Evolutionary conservation across 1,140 invertebrate genomes (phyloP).

Genomic region (Bombus terrestris): DNA sequence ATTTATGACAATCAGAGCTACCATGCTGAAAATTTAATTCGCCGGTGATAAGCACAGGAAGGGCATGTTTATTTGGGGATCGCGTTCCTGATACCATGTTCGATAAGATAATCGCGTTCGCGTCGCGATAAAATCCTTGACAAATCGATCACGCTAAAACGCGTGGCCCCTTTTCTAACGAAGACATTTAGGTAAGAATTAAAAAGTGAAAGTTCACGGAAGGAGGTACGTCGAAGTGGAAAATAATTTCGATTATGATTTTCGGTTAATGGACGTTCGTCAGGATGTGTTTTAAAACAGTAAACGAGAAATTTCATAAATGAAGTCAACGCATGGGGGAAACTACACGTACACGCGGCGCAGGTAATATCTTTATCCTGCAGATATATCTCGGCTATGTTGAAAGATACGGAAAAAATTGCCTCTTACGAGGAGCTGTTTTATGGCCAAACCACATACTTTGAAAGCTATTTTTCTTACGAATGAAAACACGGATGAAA

Average conservation of each 20-base stretch:
- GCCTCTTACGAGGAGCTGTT: background rate
- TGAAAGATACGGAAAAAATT: background rate
- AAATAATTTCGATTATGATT: background rate
- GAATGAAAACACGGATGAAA: background rate
- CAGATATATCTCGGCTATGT: background rate
- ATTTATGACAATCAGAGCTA: conserved; percentile 16
- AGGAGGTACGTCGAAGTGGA: no score
- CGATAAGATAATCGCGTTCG: conserved; percentile 13
- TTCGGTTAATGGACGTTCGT: background rate
- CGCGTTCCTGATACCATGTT: background rate
- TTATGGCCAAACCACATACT: background rate
- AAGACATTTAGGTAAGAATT: background rate
- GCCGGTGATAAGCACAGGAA: background rate
- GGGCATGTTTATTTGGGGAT: conserved; percentile 34
- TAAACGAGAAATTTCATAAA: background rate
- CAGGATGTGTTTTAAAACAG: background rate
- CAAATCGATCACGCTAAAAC: background rate
- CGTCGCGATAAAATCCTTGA: background rate
- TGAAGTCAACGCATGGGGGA: background rate
- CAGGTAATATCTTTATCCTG: background rate
- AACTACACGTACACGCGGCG: no score
- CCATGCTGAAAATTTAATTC: conserved; percentile 18
- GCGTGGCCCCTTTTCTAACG: background rate
- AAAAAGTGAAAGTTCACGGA: background rate
- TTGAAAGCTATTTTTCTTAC: no score